Evolutionary conservation across 1,140 invertebrate species (phyloP).

Genomic region (Drosophila nebulosa): DNA sequence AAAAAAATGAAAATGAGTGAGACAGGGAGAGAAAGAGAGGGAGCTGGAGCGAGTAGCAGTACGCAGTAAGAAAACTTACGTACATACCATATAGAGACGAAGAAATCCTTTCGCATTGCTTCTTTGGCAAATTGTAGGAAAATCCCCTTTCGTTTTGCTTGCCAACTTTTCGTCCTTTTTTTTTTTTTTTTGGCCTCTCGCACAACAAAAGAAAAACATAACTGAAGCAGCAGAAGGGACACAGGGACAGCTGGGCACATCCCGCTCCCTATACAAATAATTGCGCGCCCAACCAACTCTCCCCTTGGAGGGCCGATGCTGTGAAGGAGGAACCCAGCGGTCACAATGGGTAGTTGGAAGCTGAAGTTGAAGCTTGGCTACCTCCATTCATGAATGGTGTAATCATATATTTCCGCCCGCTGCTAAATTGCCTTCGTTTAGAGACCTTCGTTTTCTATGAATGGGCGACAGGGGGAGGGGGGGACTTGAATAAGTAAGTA

Average conservation of each 20-base stretch:
- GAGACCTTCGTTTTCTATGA: slow-evolving; percentile 13
- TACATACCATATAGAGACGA: background rate
- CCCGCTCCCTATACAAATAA: slow-evolving; percentile 71
- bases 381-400: slow-evolving; percentile 38
- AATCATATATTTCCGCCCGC: slow-evolving; percentile 35
- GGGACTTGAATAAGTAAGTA: background rate
- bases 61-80: slow-evolving; percentile 22
- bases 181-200: slow-evolving; percentile 19
- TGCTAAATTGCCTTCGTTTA: slow-evolving; percentile 54
- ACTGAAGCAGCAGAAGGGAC: background rate
- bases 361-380: slow-evolving; percentile 11
- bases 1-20: slow-evolving; percentile 49
- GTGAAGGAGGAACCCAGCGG: slow-evolving; percentile 20
- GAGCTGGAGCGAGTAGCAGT: slow-evolving; percentile 9
- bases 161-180: slow-evolving; percentile 38
- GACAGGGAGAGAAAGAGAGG: slow-evolving; percentile 11
- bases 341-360: slow-evolving; percentile 15
- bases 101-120: slow-evolving; percentile 66
- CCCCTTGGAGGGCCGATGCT: background rate
- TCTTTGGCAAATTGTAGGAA: slow-evolving; percentile 75
- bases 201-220: background rate
- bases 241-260: slow-evolving; percentile 22
- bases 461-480: background rate
- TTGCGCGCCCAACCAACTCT: slow-evolving; percentile 52
- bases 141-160: slow-evolving; percentile 55